Conservation (phyloP, 2,113 vertebrate species). For the Isichthys henryi region DNA sequence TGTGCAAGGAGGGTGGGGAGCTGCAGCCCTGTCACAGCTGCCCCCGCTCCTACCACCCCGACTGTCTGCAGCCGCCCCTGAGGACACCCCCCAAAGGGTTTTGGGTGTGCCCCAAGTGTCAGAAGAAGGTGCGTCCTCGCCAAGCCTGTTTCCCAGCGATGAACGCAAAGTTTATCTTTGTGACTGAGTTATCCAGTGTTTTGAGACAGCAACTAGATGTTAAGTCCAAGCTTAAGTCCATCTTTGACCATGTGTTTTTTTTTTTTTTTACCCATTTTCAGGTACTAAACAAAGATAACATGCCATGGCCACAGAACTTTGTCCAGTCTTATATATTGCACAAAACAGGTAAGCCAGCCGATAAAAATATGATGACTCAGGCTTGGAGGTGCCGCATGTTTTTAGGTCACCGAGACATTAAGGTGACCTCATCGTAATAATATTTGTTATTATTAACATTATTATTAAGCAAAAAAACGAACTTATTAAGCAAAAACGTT, state of each 20-base stretch:
- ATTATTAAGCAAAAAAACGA: not conserved
- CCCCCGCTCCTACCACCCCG: constrained; percentile 80
- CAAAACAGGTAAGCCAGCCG: constrained; percentile 73
- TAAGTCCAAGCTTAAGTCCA: not conserved
- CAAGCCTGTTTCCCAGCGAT: not conserved
- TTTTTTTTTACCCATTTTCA: constrained; percentile 37
- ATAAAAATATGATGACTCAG: not conserved
- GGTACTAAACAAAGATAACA: constrained; percentile 87
- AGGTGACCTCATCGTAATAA: not conserved
- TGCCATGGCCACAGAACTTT: constrained; percentile 89
- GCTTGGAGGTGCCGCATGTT: not conserved
- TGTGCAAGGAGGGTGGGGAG: constrained; percentile 74
- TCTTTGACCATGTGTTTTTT: not conserved
- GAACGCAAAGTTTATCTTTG: not conserved
- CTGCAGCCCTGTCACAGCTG: constrained; percentile 83
- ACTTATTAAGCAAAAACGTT: not conserved
- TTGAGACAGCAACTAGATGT: not conserved
- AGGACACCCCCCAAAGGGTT: constrained; percentile 72
- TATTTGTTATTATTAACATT: not conserved
- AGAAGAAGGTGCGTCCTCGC: constrained; percentile 76
- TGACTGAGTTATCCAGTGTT: not conserved
- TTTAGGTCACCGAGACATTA: not conserved
- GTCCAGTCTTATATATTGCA: constrained; percentile 92
- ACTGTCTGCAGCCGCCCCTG: constrained; percentile 82
- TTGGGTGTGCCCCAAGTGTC: constrained; percentile 95